Base-by-base conservation (phyloP, 1,140 invertebrate genomes). In the Eurosta solidaginis region DNA sequence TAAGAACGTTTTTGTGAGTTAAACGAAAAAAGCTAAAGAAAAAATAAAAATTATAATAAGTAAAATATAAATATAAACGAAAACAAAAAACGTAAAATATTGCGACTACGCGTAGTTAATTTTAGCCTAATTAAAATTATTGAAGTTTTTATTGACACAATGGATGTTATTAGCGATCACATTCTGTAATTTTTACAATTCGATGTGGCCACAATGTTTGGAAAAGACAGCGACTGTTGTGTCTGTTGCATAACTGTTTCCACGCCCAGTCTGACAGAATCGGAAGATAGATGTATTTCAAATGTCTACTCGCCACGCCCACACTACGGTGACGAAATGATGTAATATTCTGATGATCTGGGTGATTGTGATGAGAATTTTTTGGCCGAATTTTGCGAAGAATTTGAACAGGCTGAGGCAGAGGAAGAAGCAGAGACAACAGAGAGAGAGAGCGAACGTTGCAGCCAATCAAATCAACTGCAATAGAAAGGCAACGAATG, bases 11-110 rank as follows among this genome's bases (percentile, higher is more conserved):
- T 68, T 68, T 40, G 2, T 68, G 36, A 20, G n/a, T 6, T 40
- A 40, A 42, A 68, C 33, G 33, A 20, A 40, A 68, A 33, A 68
- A 9, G n/a, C n/a, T n/a, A n/a, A 42, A 68, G 33, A 17, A 68
- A 68, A 68, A 68, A 68, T 68, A 68, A 20, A 68, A 68, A 68
- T 68, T 68, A 17, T 33, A 68, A 20, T 68, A 40, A 68, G 33
- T 40, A 22, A 9, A 68, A 68, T 29, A 22, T 52, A 68, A 22
- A 68, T n/a, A 33, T n/a, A n/a, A n/a, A n/a, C n/a, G 10, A 36
- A 29, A n/a, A n/a, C n/a, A n/a, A 29, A 59, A 36, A 59, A 17
- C 7, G 14, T n/a, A n/a, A 59, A 59, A 54, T 4, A 5, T 7
- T 25, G 12, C 5, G 25, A 27, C 3, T 29, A 54, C 25, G 6